Evolutionary conservation across 2,888 invertebrate species (phyloP), one percentile per base, ranked within the genome.

Genomic region (Troides aeacus): DNA sequence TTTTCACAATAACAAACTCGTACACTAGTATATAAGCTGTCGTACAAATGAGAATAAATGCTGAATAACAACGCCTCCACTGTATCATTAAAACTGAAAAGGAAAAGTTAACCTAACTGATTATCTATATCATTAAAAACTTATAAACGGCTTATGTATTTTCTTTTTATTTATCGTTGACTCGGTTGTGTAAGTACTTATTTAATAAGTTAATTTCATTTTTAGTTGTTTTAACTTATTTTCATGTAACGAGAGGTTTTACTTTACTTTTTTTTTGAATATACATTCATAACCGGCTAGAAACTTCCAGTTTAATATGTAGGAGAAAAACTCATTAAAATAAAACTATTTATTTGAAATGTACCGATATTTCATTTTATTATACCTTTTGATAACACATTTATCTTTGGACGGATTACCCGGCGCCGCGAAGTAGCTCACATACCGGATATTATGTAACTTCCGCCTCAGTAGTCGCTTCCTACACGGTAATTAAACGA

Each of bases 181-280:
- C 87, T 90, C 88, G 91, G 90, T 92, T 92, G 90, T 92, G 92
- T 93, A 88, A 92, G 92, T 94, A 94, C 93, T 93, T 93, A 93
- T 93, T 92, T 93, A 80, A 81, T 89, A 88, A 87, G 85, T 87
- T 86, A 82, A 81, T 86, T 87, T 85, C 82, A 76, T 79, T 76
- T 75, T 77, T 72, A 69, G 75, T 73, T 78, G 82, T 79, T 85
- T 46, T 76, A 78, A 76, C 73, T 85, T 87, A 84, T 79, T 91
- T 85, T 73, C 90, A 88, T 93, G 92, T 93, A 92, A 93, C 88
- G 85, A 81, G 64, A 71, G 61, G 66, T 64, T 66, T 53, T 30
- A 30, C 30, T 30, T 69, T 82, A 83, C 84, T 66, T 83, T 83
- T 87, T 85, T 90, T 84, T 90, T 84, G 87, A 93, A 93, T 86